A percentile compares a stretch with the other conserved stretches of the same genome.
Evolutionary conservation across 1,140 invertebrate genomes (phyloP).

Genomic region (Solen grandis): DNA sequence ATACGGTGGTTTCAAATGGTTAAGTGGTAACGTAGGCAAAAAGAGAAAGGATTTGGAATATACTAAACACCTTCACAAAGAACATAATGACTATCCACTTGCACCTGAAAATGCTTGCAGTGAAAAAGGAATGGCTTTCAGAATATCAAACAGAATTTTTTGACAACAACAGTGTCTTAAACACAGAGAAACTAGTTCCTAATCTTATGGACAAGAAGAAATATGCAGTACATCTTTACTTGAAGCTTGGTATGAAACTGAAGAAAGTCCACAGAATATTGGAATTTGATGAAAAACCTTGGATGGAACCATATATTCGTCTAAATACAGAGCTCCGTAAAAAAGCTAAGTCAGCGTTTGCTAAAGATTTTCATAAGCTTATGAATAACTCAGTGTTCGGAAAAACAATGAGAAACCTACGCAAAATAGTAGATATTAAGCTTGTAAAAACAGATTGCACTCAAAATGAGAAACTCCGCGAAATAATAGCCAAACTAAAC

Average conservation of each 20-base stretch:
- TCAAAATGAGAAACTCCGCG: constrained; percentile 17
- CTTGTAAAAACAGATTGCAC: constrained; percentile 12
- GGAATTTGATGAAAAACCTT: constrained; percentile 53
- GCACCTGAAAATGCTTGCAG: constrained; percentile 39
- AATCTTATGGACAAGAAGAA: constrained; percentile 41
- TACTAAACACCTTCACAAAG: constrained; percentile 50
- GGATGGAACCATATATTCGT: constrained; percentile 57
- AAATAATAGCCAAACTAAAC: constrained; percentile 25
- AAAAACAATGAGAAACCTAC: constrained; percentile 37
- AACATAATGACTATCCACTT: constrained; percentile 53
- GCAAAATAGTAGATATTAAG: constrained; percentile 27
- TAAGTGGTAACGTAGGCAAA: constrained; percentile 20
- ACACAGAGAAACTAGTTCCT: too few species aligned
- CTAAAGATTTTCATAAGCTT: constrained; percentile 73
- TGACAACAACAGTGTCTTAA: constrained; percentile 15
- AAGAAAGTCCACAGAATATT: constrained; percentile 56
- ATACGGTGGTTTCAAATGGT: constrained; percentile 37
- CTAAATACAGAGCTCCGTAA: constrained; percentile 69
- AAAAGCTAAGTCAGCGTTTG: constrained; percentile 77
- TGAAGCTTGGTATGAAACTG: constrained; percentile 34
- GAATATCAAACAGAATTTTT: constrained; percentile 1
- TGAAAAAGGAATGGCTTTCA: constrained; percentile 41
- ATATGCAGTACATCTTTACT: constrained; percentile 54
- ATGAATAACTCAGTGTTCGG: constrained; percentile 77
- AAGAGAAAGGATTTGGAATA: constrained; percentile 54